Evolutionary conservation across 1,140 invertebrate species (phyloP).

Genomic region (Galleria mellonella): DNA sequence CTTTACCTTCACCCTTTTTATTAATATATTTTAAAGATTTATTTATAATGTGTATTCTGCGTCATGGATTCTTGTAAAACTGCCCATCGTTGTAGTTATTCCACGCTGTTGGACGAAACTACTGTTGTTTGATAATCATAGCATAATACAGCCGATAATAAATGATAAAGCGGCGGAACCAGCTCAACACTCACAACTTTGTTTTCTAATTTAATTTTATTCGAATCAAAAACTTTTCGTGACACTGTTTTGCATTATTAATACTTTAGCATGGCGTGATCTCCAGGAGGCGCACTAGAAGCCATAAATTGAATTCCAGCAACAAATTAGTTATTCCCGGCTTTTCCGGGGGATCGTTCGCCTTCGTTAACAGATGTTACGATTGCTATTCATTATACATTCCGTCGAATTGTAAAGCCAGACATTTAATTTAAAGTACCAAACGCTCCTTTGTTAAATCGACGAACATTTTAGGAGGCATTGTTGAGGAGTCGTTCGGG

Average conservation of each 20-base stretch:
- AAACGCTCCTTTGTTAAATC: conserved; percentile 64
- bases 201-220: conserved; percentile 71
- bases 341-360: conserved; percentile 73
- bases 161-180: conserved; percentile 39
- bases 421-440: conserved; percentile 73
- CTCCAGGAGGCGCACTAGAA: conserved; percentile 66
- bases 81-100: neutral
- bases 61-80: neutral
- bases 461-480: conserved; percentile 51
- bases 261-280: conserved; percentile 68
- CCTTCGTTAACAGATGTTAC: conserved; percentile 75
- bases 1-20: no score
- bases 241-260: conserved; percentile 75
- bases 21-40: no score
- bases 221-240: conserved; percentile 71
- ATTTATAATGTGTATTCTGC: no score
- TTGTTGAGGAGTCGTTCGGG: conserved; percentile 45
- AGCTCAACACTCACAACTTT: conserved; percentile 55
- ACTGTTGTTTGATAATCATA: conserved; percentile 30
- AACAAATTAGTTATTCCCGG: conserved; percentile 74
- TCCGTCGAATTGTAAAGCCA: conserved; percentile 72
- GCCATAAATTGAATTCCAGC: conserved; percentile 73
- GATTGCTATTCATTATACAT: conserved; percentile 74
- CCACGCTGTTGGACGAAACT: conserved; percentile 7
- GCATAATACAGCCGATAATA: conserved; percentile 39